Evolutionary conservation across 2,113 vertebrate genomes (phyloP).

Genomic region (Oreocharis arfaki): DNA sequence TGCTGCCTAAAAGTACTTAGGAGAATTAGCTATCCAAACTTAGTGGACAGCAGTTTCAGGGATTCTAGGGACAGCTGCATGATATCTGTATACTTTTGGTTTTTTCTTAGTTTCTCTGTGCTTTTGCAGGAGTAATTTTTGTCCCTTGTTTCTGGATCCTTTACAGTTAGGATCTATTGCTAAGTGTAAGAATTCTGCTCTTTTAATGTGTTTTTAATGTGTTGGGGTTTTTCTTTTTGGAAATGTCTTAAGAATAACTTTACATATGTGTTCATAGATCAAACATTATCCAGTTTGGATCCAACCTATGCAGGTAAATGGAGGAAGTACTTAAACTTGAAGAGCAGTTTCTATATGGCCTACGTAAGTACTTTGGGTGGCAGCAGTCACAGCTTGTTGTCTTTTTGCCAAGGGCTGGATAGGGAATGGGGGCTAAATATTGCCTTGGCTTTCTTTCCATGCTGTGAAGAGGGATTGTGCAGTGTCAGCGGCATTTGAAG

Average conservation of each 20-base stretch:
- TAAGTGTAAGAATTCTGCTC: neutral
- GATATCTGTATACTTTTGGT: neutral
- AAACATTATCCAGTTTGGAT: conserved; percentile 91
- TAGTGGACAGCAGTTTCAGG: neutral
- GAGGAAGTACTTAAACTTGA: conserved; percentile 96
- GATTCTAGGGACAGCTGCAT: neutral
- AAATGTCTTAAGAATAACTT: neutral
- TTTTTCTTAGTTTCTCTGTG: neutral
- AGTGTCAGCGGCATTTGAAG: neutral
- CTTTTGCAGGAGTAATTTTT: neutral
- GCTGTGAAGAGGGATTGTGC: neutral
- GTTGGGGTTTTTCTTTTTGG: neutral
- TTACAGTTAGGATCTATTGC: neutral
- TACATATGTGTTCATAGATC: conserved; percentile 75
- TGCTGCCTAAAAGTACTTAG: neutral
- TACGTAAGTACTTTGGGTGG: conserved; percentile 80
- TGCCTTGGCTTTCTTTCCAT: neutral
- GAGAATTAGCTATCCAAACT: neutral
- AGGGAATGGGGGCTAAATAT: neutral
- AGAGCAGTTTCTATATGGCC: conserved; percentile 94
- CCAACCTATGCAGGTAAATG: conserved; percentile 90
- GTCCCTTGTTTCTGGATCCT: neutral
- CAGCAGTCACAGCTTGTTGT: neutral
- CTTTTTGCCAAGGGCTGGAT: neutral
- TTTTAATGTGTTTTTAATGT: neutral